Evolutionary conservation across 2,888 invertebrate genomes (phyloP).

Genomic region (Elegia similella): DNA sequence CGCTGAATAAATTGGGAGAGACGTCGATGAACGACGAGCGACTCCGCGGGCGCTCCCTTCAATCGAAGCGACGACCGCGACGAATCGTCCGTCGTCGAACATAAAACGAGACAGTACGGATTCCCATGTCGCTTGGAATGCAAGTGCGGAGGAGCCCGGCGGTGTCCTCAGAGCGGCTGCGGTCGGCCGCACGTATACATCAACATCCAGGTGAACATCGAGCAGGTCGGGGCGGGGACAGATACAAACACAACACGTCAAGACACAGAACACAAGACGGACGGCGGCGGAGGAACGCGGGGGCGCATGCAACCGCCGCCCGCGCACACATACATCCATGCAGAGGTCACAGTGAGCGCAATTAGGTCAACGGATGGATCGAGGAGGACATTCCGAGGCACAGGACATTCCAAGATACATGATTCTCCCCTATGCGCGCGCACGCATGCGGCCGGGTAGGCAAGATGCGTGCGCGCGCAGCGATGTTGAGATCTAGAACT

Average conservation of each 20-base stretch:
- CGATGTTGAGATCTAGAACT: conserved; percentile 83
- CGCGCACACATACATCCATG: conserved; percentile 70
- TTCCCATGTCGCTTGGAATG: conserved; percentile 83
- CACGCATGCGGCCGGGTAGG: conserved; percentile 50
- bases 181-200: conserved; percentile 48
- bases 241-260: conserved; percentile 77
- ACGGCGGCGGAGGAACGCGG: conserved; percentile 56
- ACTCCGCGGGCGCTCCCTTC: conserved; percentile 33
- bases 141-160: conserved; percentile 69
- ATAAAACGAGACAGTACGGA: conserved; percentile 63
- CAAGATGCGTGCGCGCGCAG: conserved; percentile 68
- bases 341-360: conserved; percentile 71
- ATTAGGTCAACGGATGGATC: conserved; percentile 69
- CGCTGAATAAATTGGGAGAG: conserved; percentile 27
- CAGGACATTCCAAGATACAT: conserved; percentile 83
- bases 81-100: conserved; percentile 42
- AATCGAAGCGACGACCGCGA: conserved; percentile 40
- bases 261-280: conserved; percentile 79
- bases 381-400: conserved; percentile 83
- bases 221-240: conserved; percentile 59
- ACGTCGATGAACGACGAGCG: conserved; percentile 31
- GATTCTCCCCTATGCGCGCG: conserved; percentile 80
- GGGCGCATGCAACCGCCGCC: conserved; percentile 70
- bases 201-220: conserved; percentile 64
- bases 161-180: conserved; percentile 55